Evolutionary conservation across 2,113 vertebrate genomes (phyloP).

Genomic region (Salvelinus fontinalis): DNA sequence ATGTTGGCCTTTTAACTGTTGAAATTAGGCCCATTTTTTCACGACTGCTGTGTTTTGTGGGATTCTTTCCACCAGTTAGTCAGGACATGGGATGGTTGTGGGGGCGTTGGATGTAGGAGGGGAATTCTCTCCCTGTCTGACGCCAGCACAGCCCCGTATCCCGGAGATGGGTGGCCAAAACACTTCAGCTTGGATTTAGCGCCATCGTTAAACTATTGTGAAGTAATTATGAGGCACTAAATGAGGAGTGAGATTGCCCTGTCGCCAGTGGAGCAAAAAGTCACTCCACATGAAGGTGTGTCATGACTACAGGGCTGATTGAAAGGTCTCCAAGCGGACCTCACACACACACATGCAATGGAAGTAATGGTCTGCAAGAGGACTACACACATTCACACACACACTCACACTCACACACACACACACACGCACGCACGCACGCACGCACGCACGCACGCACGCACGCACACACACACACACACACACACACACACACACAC

Average conservation of each 20-base stretch:
- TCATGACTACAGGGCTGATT: constrained; percentile 23
- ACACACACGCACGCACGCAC: no score
- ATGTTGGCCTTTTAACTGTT: constrained; percentile 34
- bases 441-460: no score
- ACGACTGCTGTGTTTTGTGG: constrained; percentile 19
- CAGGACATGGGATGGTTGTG: constrained; percentile 25
- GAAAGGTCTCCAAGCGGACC: not conserved
- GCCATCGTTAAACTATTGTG: constrained; percentile 56
- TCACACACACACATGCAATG: not conserved
- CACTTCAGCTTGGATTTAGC: constrained; percentile 63
- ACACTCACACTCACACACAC: not conserved
- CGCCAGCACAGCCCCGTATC: constrained; percentile 40
- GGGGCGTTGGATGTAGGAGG: constrained; percentile 8
- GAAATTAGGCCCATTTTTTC: constrained; percentile 32
- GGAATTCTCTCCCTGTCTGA: constrained; percentile 30
- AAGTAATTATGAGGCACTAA: constrained; percentile 68
- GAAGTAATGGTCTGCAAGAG: no score
- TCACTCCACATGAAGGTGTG: constrained; percentile 67
- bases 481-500: constrained; percentile 11
- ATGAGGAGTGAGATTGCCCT: constrained; percentile 58
- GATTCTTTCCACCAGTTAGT: constrained; percentile 41
- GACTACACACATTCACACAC: not conserved
- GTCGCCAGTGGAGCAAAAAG: constrained; percentile 58
- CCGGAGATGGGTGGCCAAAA: constrained; percentile 57
- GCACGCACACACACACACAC: not conserved